Evolutionary conservation across 2,113 vertebrate genomes (phyloP).

Genomic region (Python bivittatus): DNA sequence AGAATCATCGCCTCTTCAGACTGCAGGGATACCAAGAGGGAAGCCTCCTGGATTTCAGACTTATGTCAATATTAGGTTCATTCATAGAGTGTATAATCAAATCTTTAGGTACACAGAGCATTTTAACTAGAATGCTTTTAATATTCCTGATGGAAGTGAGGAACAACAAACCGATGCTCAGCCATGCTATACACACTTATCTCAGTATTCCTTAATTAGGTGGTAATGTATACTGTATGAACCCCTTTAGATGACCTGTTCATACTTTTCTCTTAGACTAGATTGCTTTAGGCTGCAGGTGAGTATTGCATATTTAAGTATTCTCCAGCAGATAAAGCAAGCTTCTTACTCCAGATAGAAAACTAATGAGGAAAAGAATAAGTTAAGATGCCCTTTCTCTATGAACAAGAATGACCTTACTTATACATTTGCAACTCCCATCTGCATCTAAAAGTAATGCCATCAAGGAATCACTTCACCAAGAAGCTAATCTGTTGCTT

Average conservation of each 20-base stretch:
- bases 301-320: background rate
- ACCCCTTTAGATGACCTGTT: background rate
- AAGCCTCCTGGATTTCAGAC: background rate
- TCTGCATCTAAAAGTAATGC: background rate
- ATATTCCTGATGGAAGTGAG: background rate
- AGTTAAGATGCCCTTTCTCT: background rate
- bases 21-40: background rate
- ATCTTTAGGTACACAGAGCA: background rate
- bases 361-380: background rate
- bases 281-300: background rate
- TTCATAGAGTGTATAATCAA: background rate
- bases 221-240: background rate
- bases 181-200: background rate
- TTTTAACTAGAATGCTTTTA: background rate
- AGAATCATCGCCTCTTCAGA: background rate
- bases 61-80: background rate
- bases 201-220: background rate
- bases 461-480: background rate
- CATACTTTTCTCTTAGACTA: background rate
- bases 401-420: background rate
- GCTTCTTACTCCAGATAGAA: background rate
- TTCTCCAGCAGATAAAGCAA: background rate
- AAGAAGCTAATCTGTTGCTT: conserved; percentile 1
- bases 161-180: background rate
- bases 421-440: background rate